phyloP scores from a whole-genome alignment of 2,797 vertebrate species.

The Sardinella longiceps region DNA sequence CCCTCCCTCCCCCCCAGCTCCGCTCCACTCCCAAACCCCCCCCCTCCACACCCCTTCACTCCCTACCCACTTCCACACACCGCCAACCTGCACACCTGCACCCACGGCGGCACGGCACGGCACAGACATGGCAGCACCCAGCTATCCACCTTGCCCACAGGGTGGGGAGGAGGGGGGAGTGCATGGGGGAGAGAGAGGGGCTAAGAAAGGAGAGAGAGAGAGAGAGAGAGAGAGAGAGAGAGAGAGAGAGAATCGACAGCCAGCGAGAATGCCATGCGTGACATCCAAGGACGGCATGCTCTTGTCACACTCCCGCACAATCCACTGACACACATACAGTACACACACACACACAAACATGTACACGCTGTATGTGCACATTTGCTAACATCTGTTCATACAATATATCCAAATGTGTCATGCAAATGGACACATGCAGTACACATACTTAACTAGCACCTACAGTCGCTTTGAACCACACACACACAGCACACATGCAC shows the following conservation, averaged over 20 bases:
- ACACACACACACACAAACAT: not conserved
- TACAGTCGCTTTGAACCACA: not conserved
- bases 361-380: not conserved
- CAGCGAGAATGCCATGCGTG: not conserved
- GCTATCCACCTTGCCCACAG: not conserved
- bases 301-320: too few relatives aligned
- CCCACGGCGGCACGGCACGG: not conserved
- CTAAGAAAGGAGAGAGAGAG: not conserved
- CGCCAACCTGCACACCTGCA: not conserved
- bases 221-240: not conserved
- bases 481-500: too few relatives aligned
- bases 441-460: not conserved
- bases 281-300: conserved; percentile 4
- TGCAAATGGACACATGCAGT: not conserved
- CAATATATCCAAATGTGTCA: not conserved
- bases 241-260: conserved; percentile 23
- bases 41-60: not conserved
- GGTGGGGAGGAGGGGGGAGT: conserved; percentile 11
- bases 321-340: conserved; percentile 22
- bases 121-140: not conserved
- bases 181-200: not conserved
- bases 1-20: conserved; percentile 15
- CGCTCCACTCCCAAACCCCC: not conserved
- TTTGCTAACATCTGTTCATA: not conserved
- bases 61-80: not conserved